Conservation (phyloP, 2,888 invertebrate species). For the Chloroclysta siterata region DNA sequence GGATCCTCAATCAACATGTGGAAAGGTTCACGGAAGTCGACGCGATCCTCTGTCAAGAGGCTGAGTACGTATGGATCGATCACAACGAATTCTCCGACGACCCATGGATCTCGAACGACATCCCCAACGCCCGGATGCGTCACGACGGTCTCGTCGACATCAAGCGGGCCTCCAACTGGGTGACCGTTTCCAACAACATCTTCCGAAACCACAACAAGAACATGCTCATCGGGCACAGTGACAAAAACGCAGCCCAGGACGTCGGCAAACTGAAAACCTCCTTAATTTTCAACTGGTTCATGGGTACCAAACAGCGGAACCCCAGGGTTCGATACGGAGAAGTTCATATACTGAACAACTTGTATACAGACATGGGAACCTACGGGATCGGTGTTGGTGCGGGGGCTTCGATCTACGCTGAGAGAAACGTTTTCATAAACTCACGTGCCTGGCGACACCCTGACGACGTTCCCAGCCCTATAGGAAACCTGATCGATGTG, state of each 20-base stretch:
- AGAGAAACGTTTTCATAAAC: no score
- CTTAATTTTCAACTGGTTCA: slow-evolving; percentile 31
- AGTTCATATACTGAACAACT: slow-evolving; percentile 37
- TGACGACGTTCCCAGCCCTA: no score
- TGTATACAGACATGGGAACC: slow-evolving; percentile 3
- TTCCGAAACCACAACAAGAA: slow-evolving; percentile 39
- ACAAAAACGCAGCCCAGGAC: slow-evolving; percentile 31
- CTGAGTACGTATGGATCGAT: no score
- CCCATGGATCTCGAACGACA: no score
- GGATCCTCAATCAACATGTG: no score
- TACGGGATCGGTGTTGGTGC: not conserved
- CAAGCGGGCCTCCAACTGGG: not conserved
- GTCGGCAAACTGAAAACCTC: slow-evolving; percentile 26
- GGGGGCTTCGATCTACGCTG: not conserved
- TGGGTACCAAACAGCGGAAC: slow-evolving; percentile 34
- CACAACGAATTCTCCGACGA: no score
- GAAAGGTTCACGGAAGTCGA: no score
- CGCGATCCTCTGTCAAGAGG: no score
- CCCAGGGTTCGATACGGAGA: slow-evolving; percentile 34
- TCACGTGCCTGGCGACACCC: no score
- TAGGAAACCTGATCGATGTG: no score
- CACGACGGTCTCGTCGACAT: no score
- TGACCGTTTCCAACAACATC: slow-evolving; percentile 12
- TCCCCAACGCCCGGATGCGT: no score
- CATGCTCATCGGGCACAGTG: slow-evolving; percentile 32